Base-by-base conservation (phyloP, 2,113 vertebrate species). In the Laticauda colubrina region DNA sequence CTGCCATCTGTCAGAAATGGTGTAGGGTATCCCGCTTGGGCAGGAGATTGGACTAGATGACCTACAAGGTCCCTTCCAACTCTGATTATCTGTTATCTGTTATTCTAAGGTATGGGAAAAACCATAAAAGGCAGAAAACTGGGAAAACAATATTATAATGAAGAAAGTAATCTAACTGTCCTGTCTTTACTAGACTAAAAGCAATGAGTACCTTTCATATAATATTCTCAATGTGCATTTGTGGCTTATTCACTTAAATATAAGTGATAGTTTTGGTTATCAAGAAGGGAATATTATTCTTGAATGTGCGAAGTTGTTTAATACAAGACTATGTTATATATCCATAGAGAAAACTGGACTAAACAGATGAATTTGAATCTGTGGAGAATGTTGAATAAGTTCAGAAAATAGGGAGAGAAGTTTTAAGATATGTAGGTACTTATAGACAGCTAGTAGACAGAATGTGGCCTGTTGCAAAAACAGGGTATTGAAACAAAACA, bases 101-200 rank as follows among this genome's bases (percentile, higher is more conserved):
- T 7, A 24, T 91, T 93, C 93, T 91, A 61, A 15, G 15, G 51
- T 14, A 8, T 29, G 10, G 59, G 1, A 24, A 43, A 91, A 93
- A 94, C 87, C 29, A 34, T 39, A 3, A 1, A 12, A 59, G 75
- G 5, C 29, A 75, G 64, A 75, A 34, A 75, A 75, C 1, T 14
- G 90, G 89, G 55, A 43, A 61, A 95, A 21, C 4, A 64, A 18
- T 45, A 86, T 93, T 92, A 43, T 0, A n/a, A 93, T 95, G 56
- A 93, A 92, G 91, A 1, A 94, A 24, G 8, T 94, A 29, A 81
- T 95, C 93, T 75, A 93, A 94, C n/a, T 89, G 6, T 92, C 75
- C 14, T 21, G 56, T 23, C 15, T 92, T 23, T 94, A 55, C 88
- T 48, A 59, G 6, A 56, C 0, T 94, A 43, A 94, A 93, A 7